Evolutionary conservation across 2,113 vertebrate genomes (phyloP).

Genomic region (Rhadina sibilatrix): DNA sequence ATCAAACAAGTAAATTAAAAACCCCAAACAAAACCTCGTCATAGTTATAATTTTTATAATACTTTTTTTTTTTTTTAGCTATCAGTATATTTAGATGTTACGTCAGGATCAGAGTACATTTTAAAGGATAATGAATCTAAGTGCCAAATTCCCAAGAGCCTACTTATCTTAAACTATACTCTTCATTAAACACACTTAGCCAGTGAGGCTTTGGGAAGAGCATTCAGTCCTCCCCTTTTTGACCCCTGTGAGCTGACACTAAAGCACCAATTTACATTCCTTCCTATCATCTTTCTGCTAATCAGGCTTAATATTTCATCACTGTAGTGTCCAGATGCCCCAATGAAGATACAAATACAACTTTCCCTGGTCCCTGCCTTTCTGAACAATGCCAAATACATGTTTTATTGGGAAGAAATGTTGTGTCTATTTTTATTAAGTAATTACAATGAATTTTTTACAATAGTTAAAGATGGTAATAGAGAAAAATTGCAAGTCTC

Average conservation of each 20-base stretch:
- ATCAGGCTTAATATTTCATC: neutral
- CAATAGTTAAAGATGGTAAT: neutral
- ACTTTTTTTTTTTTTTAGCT: neutral
- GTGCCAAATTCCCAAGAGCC: neutral
- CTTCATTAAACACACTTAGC: neutral
- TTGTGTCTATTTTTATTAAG: neutral
- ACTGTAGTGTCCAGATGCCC: neutral
- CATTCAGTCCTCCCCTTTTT: neutral
- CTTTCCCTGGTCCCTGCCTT: neutral
- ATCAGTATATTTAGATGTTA: neutral
- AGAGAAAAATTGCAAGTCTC: neutral
- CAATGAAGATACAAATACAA: neutral
- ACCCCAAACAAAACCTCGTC: neutral
- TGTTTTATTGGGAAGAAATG: fast-evolving
- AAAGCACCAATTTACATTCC: neutral
- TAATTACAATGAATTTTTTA: neutral
- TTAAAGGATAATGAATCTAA: neutral
- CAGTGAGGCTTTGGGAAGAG: neutral
- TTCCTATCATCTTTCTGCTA: neutral
- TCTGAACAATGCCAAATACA: neutral
- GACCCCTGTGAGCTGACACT: neutral
- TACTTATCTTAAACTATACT: neutral
- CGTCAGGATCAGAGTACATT: neutral
- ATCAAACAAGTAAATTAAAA: neutral
- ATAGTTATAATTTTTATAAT: neutral